Conservation (phyloP, 2,797 vertebrate species). For the Adelosebastes latens region DNA sequence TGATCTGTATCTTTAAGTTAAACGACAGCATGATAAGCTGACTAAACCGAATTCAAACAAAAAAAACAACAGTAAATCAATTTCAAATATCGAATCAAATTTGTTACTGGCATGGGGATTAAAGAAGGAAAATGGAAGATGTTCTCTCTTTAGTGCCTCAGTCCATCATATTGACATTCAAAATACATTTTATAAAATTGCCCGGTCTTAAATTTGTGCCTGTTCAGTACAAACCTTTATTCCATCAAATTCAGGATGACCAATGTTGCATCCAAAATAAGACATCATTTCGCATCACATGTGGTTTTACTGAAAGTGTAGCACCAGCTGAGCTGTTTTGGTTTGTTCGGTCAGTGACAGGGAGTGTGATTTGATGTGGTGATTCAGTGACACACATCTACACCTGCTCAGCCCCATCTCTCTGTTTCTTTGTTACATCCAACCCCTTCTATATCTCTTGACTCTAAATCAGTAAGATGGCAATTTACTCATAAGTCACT, state of each 20-base stretch:
- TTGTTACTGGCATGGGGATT: neutral
- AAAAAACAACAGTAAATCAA: neutral
- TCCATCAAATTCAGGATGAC: constrained; percentile 29
- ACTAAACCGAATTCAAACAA: neutral
- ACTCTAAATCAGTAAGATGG: neutral
- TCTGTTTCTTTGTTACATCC: neutral
- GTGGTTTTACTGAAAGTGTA: neutral
- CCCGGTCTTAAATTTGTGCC: neutral
- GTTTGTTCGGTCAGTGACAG: neutral
- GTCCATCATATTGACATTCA: neutral
- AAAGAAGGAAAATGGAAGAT: neutral
- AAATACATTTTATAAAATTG: constrained; percentile 34
- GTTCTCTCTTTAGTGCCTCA: neutral
- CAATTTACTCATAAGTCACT: neutral
- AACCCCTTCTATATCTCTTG: too few relatives aligned
- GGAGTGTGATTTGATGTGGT: neutral
- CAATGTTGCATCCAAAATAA: neutral
- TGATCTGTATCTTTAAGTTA: neutral
- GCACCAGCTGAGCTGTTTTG: neutral
- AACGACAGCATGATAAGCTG: neutral
- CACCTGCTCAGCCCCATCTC: neutral
- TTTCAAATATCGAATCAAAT: constrained; percentile 26
- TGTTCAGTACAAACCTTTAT: constrained; percentile 21
- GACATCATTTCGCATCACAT: neutral
- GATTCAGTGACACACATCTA: neutral